Percentiles rank a stretch among this genome's conserved stretches.
Conservation (phyloP, 2,113 vertebrate genomes). For the Nothoprocta pentlandii region DNA sequence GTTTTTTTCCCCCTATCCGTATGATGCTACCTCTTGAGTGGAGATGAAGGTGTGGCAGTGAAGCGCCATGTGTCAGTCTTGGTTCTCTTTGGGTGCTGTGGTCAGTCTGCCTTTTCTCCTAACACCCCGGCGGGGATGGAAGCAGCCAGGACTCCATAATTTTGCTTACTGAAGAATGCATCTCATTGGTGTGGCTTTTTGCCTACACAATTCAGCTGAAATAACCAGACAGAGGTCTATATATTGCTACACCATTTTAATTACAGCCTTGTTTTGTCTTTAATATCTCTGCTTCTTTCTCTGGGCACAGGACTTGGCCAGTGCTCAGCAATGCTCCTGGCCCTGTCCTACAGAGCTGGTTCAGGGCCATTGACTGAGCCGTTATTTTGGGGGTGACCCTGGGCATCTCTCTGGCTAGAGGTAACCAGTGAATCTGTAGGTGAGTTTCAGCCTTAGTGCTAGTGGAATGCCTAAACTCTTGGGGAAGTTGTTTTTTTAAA, state of each 20-base stretch:
- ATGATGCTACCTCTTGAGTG: background rate
- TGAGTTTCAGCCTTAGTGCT: background rate
- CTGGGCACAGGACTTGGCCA: background rate
- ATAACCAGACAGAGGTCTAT: background rate
- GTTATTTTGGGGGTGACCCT: background rate
- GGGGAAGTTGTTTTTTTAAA: background rate
- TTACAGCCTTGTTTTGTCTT: background rate
- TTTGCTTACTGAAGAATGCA: background rate
- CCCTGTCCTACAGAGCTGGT: background rate
- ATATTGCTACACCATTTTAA: slow-evolving; percentile 3
- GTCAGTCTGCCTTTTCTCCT: background rate
- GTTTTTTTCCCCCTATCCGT: background rate
- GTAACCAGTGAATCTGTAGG: background rate
- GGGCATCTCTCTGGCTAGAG: background rate
- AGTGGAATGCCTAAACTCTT: background rate
- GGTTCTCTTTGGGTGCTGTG: background rate
- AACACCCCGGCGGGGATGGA: background rate
- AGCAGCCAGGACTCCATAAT: background rate
- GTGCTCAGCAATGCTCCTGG: background rate
- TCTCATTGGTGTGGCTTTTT: background rate
- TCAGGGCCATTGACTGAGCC: background rate
- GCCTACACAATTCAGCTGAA: background rate
- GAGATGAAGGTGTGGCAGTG: background rate
- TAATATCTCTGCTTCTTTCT: background rate
- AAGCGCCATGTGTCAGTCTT: background rate